phyloP scores from a whole-genome alignment of 2,797 vertebrate species.

The Spinus pinus region DNA sequence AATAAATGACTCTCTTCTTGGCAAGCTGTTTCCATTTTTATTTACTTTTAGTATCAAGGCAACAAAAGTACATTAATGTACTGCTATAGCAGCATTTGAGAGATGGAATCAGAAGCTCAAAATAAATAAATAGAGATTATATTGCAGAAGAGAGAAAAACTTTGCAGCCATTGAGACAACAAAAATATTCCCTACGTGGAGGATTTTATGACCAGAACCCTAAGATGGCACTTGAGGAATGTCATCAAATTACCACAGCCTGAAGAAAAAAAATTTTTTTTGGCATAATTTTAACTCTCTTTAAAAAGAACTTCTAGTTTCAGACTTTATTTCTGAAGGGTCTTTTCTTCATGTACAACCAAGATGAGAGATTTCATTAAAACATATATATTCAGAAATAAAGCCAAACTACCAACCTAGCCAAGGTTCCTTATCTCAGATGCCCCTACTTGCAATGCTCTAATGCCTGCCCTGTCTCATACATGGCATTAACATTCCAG shows the following conservation, averaged over 20 bases:
- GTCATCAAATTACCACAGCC: not conserved
- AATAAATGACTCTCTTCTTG: not conserved
- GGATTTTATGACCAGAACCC: not conserved
- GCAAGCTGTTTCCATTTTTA: not conserved
- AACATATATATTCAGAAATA: not conserved
- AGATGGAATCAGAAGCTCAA: not conserved
- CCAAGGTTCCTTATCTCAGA: not conserved
- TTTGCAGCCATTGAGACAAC: not conserved
- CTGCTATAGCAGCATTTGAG: not conserved
- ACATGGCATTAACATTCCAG: not conserved
- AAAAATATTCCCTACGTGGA: not conserved
- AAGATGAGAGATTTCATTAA: not conserved
- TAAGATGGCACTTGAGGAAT: not conserved
- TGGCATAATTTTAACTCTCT: not conserved
- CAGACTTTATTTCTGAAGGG: not conserved
- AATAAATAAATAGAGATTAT: not conserved
- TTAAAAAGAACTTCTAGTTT: not conserved
- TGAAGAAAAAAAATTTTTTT: not conserved
- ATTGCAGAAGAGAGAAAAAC: not conserved
- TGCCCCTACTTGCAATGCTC: accelerated
- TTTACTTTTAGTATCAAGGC: conserved; percentile 38
- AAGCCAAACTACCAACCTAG: not conserved
- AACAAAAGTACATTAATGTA: not conserved
- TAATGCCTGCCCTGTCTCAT: not conserved
- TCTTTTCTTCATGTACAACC: not conserved